A percentile compares a stretch with the other conserved stretches of the same genome.
Conservation (phyloP, 2,888 invertebrate species). For the Acholoe squamosa region DNA sequence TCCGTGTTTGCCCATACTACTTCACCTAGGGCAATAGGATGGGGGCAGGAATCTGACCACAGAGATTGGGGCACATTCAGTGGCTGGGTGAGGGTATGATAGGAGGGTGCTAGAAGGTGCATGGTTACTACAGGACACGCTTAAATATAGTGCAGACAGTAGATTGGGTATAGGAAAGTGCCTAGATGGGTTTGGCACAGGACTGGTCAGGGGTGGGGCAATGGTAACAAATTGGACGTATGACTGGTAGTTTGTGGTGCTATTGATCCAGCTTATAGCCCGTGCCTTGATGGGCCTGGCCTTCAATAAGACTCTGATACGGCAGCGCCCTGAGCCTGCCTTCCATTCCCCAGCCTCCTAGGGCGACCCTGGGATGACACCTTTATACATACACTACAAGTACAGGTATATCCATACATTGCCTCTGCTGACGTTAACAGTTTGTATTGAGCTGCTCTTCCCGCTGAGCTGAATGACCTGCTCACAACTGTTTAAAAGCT, state of each 20-base stretch:
- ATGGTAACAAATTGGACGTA: conserved; percentile 35
- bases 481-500: not conserved
- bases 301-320: conserved; percentile 27
- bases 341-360: not conserved
- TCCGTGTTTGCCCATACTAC: no score
- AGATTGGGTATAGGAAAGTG: not conserved
- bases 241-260: conserved; percentile 25
- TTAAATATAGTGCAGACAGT: no score
- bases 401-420: not conserved
- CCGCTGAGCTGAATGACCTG: not conserved
- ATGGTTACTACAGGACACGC: no score
- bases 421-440: not conserved
- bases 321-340: not conserved
- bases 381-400: not conserved
- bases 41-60: no score
- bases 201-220: conserved; percentile 29
- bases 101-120: no score
- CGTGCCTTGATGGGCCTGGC: conserved; percentile 13
- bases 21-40: no score
- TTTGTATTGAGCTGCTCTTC: not conserved
- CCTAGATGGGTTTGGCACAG: not conserved
- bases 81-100: no score
- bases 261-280: not conserved
- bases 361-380: not conserved
- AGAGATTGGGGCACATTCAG: no score